A percentile compares a stretch with the other conserved stretches of the same genome.
phyloP scores from a whole-genome alignment of 2,797 vertebrate genomes.

The Gymnoscopelus braueri region DNA sequence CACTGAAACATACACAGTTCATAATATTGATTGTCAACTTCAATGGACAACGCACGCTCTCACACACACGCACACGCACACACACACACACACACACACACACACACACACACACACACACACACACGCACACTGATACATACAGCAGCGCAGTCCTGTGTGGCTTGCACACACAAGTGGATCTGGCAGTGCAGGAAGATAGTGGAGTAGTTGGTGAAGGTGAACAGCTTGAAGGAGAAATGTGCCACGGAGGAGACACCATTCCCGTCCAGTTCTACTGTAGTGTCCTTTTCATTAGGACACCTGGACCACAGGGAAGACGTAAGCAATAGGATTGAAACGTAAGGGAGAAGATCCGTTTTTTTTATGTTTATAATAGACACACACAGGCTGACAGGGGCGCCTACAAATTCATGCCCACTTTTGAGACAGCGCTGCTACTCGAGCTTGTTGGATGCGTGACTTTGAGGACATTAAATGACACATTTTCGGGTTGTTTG shows the following conservation, averaged over 20 bases:
- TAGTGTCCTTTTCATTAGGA: conserved; percentile 60
- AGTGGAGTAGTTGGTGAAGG: conserved; percentile 48
- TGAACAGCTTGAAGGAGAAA: conserved; percentile 71
- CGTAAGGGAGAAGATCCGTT: not conserved
- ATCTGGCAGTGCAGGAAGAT: conserved; percentile 67
- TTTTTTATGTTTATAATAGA: no score
- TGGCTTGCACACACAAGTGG: conserved; percentile 56
- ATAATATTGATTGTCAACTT: no score
- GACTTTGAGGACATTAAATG: no score
- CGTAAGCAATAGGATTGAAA: not conserved
- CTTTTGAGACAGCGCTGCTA: no score
- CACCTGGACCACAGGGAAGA: conserved; percentile 54
- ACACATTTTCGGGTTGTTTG: no score
- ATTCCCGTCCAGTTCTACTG: conserved; percentile 57
- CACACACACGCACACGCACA: not conserved
- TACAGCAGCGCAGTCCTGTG: conserved; percentile 57
- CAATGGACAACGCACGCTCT: no score
- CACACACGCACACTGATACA: not conserved
- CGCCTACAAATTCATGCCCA: no score
- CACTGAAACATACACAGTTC: no score
- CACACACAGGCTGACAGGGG: no score
- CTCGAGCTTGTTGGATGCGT: no score
- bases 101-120: no score
- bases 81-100: not conserved
- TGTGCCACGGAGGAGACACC: conserved; percentile 56